phyloP scores from a whole-genome alignment of 2,113 vertebrate species.

The Phodopus roborovskii region DNA sequence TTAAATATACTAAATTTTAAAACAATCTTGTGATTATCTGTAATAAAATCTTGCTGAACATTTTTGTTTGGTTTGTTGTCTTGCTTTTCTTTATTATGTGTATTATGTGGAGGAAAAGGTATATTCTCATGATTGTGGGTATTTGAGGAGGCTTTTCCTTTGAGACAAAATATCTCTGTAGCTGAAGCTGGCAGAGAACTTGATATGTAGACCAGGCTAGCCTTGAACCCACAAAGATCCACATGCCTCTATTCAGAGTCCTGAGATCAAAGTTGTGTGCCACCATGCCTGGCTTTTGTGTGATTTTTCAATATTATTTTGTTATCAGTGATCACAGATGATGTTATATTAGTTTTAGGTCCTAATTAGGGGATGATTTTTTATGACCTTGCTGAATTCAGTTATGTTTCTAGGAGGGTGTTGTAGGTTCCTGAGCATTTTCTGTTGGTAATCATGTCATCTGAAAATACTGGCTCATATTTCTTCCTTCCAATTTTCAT shows the following conservation, averaged over 20 bases:
- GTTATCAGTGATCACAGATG: background rate
- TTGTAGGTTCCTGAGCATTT: background rate
- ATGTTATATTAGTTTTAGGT: background rate
- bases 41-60: background rate
- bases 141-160: background rate
- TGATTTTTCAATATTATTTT: background rate
- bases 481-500: background rate
- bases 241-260: background rate
- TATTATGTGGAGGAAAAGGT: background rate
- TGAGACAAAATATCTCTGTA: background rate
- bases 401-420: background rate
- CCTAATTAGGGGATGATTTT: background rate
- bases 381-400: background rate
- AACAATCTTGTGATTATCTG: background rate
- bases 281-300: background rate
- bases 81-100: background rate
- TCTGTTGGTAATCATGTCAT: background rate
- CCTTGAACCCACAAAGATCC: background rate
- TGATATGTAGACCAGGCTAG: background rate
- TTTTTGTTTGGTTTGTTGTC: background rate
- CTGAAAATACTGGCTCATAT: background rate
- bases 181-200: background rate
- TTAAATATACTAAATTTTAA: background rate
- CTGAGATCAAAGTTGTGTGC: background rate
- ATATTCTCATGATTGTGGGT: background rate